phyloP scores from a whole-genome alignment of 2,888 invertebrate genomes.

The Tinea semifulvella region DNA sequence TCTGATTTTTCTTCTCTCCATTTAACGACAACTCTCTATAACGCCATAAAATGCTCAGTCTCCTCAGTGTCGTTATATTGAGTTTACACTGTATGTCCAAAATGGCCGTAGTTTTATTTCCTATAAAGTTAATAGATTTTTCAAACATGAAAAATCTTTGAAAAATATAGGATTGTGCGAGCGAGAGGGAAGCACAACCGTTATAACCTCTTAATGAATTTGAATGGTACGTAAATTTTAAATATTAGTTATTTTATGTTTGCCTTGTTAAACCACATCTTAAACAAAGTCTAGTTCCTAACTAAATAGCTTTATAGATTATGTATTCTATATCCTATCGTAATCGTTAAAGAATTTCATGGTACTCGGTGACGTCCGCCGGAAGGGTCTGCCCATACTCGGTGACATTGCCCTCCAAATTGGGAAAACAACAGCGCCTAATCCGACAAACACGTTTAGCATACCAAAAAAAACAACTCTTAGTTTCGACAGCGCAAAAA shows the following conservation, averaged over 20 bases:
- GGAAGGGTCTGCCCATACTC: conserved; percentile 41
- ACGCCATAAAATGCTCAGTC: too few relatives aligned
- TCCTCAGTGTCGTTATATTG: too few relatives aligned
- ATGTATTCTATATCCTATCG: not conserved
- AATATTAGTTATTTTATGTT: not conserved
- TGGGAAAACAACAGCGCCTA: conserved; percentile 32
- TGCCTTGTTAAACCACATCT: not conserved
- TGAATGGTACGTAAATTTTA: not conserved
- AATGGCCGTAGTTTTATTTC: too few relatives aligned
- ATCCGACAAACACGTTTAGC: conserved; percentile 31
- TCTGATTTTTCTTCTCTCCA: too few relatives aligned
- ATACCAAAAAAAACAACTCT: conserved; percentile 27
- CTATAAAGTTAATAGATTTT: too few relatives aligned
- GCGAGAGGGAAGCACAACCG: too few relatives aligned
- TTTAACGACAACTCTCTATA: too few relatives aligned
- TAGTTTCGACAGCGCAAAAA: conserved; percentile 25
- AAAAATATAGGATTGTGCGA: too few relatives aligned
- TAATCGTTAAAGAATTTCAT: not conserved
- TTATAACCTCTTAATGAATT: too few relatives aligned
- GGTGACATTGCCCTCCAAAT: conserved; percentile 29
- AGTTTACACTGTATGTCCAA: too few relatives aligned
- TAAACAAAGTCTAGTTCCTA: not conserved
- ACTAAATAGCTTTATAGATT: not conserved
- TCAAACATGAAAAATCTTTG: too few relatives aligned
- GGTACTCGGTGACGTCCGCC: conserved; percentile 31